Evolutionary conservation across 2,113 vertebrate genomes (phyloP).

Genomic region (Perca fluviatilis): DNA sequence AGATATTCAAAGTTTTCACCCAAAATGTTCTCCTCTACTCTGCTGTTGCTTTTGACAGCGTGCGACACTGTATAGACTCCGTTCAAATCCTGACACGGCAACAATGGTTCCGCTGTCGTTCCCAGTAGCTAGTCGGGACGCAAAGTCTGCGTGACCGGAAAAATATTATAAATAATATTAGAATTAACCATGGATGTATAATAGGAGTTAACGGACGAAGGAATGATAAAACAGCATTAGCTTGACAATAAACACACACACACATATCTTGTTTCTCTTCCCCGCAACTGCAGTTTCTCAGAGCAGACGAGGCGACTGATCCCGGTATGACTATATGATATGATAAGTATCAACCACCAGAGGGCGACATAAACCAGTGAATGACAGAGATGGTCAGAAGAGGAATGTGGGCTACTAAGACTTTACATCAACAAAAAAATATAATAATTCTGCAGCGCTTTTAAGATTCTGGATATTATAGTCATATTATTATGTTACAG

Average conservation of each 20-base stretch:
- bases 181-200: too few relatives aligned
- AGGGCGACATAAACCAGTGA: slow-evolving; percentile 17
- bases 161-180: neutral
- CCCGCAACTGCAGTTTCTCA: neutral
- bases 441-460: neutral
- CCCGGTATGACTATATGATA: neutral
- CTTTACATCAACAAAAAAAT: neutral
- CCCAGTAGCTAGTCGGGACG: neutral
- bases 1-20: neutral
- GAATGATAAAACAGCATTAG: accelerated
- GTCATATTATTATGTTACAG: neutral
- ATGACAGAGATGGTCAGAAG: neutral
- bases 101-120: slow-evolving; percentile 58
- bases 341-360: slow-evolving; percentile 23
- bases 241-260: neutral
- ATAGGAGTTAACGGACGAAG: neutral
- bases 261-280: neutral
- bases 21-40: accelerated
- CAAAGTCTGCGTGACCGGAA: neutral
- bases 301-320: accelerated
- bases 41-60: slow-evolving; percentile 27
- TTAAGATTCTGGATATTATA: neutral
- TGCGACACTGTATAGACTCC: slow-evolving; percentile 38
- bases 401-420: too few relatives aligned
- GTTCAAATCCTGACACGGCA: neutral